Evolutionary conservation across 2,113 vertebrate species (phyloP), one percentile per base, ranked within the genome.

Genomic region (Oreotrochilus melanogaster): DNA sequence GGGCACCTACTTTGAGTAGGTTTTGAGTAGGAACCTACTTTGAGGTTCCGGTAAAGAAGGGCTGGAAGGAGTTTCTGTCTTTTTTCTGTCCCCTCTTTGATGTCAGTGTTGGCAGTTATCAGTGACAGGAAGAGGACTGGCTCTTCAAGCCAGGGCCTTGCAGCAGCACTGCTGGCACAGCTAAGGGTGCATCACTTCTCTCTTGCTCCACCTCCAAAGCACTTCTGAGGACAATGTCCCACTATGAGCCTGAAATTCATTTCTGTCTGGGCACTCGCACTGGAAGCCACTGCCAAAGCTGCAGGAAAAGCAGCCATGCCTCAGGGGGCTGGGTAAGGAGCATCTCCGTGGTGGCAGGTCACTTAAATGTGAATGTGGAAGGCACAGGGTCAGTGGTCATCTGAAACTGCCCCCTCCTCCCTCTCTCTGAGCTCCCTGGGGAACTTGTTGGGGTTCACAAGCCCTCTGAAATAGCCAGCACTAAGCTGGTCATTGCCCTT

Each of bases 141-240:
- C 18, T 66, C 10, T 93, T 88, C 43, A n/a, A 62, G 37, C 35
- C 19, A 70, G 25, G 39, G 48, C 31, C 35, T 79, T 56, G 24
- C 37, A 88, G 58, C 57, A 75, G 54, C 18, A 12, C 58, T 65
- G 9, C 14, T 58, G 53, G 18, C 35, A 24, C 5, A 6, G 25
- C 64, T 70, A 48, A 65, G 42, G 27, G 42, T 54, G 43, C 13
- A 45, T 64, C 42, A 43, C 33, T 23, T 67, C 51, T 74, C 51
- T 56, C 31, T 71, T 0, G 0, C 56, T 11, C 56, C 1, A 17
- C 10, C 28, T 88, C 51, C 73, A 66, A 74, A 86, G 48, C 43
- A 42, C 43, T 0, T 0, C 24, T 1, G 3, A 30, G 58, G 13
- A 45, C 14, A 16, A 88, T 17, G 15, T 78, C 14, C 45, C 1